phyloP scores from a whole-genome alignment of 2,113 vertebrate species.

The Hylia prasina region DNA sequence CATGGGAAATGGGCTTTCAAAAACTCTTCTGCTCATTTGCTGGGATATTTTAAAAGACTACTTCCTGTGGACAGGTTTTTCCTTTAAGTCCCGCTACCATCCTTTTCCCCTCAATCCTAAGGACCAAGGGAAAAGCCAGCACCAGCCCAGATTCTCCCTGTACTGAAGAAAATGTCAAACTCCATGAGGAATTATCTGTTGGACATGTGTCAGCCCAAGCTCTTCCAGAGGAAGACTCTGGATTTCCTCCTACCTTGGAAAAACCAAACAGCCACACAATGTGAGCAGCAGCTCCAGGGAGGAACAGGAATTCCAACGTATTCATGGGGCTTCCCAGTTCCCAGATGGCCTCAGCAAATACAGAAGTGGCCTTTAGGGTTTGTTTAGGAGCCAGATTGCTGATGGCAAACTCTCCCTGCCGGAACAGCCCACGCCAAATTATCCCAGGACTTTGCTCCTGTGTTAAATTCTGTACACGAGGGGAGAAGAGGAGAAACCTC shows the following conservation, averaged over 20 bases:
- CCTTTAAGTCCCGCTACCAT: neutral
- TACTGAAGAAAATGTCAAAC: neutral
- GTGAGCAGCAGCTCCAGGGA: neutral
- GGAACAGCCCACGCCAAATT: neutral
- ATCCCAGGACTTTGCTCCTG: neutral
- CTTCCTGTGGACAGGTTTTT: neutral
- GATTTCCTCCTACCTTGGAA: neutral
- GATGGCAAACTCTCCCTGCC: neutral
- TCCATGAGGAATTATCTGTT: neutral
- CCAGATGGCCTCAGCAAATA: neutral
- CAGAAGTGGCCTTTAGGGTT: neutral
- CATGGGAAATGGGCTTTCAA: neutral
- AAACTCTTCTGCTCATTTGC: neutral
- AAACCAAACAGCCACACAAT: neutral
- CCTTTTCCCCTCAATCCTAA: neutral
- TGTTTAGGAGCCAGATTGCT: neutral
- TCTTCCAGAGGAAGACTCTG: neutral
- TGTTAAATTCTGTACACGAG: neutral
- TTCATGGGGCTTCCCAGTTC: neutral
- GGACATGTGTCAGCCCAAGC: neutral
- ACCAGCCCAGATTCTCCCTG: neutral
- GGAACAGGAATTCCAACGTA: neutral
- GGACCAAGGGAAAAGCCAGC: neutral
- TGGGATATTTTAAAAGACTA: neutral
- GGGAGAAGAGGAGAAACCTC: neutral